A percentile compares a stretch with the other conserved stretches of the same genome.
These are phyloP conservation scores for Ridgeia piscesae DNA, from an alignment of 1,140 invertebrate species.

Conservation along the genomic window DNA sequence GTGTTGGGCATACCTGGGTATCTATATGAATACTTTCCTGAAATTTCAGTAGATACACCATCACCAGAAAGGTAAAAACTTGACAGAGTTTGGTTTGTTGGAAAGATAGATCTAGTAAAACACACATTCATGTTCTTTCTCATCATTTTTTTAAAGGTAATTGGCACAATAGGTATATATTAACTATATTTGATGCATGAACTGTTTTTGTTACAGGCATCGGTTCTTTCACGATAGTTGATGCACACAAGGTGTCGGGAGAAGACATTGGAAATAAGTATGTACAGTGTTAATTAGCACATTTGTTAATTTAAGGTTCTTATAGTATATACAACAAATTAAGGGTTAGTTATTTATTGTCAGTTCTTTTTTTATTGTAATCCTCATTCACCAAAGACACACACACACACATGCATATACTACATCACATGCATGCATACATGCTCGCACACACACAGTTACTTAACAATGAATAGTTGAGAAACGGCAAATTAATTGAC, in stretches of 20 bases:
- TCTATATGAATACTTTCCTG: neutral
- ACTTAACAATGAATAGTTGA: neutral
- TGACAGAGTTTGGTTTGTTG: neutral
- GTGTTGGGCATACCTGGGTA: neutral
- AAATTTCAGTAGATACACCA: neutral
- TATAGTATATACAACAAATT: neutral
- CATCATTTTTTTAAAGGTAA: no score
- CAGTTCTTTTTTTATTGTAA: neutral
- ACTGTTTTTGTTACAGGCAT: slow-evolving; percentile 63
- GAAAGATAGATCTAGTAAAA: slow-evolving; percentile 4
- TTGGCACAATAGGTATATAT: no score
- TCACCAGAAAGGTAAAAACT: neutral
- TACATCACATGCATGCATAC: no score
- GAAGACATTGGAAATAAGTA: slow-evolving; percentile 92
- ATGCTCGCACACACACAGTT: neutral
- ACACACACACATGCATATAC: no score
- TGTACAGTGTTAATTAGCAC: neutral
- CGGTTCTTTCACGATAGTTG: slow-evolving; percentile 94
- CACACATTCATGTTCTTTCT: no score
- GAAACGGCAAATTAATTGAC: neutral
- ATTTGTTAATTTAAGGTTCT: neutral
- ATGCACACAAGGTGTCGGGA: slow-evolving; percentile 74
- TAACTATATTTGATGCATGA: no score
- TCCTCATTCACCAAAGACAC: no score
- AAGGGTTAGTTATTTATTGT: neutral